Percentiles rank a stretch among this genome's conserved stretches.
Evolutionary conservation across 2,797 vertebrate species (phyloP).

Genomic region (Lophotriccus pileatus): DNA sequence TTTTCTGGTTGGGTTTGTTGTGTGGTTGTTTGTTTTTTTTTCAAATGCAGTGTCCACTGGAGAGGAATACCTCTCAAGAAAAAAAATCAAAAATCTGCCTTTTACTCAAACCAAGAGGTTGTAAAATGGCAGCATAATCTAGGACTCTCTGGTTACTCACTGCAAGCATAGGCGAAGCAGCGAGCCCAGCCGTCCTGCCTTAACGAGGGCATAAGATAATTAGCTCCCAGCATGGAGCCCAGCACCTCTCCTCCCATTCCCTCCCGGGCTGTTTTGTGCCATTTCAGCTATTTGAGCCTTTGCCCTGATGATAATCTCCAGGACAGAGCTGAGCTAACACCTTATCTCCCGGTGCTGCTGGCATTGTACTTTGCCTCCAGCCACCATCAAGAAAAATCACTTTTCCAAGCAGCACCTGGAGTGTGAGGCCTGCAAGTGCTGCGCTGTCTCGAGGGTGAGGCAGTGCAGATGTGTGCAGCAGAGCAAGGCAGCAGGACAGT

Average conservation of each 20-base stretch:
- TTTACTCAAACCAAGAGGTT: not conserved
- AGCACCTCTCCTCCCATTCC: not conserved
- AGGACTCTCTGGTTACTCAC: fast-evolving
- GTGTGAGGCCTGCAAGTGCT: fast-evolving
- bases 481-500: not conserved
- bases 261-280: not conserved
- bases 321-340: not conserved
- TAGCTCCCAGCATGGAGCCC: not conserved
- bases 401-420: not conserved
- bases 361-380: not conserved
- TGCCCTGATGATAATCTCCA: not conserved
- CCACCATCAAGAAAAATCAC: not conserved
- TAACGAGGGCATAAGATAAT: not conserved
- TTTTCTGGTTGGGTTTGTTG: not conserved
- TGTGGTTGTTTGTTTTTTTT: not conserved
- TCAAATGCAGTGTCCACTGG: fast-evolving
- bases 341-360: not conserved
- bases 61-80: not conserved
- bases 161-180: not conserved
- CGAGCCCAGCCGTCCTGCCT: not conserved
- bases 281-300: not conserved
- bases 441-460: fast-evolving
- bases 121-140: not conserved
- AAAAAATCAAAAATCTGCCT: not conserved
- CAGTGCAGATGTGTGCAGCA: no score